A percentile compares a stretch with the other conserved stretches of the same genome.
phyloP scores from a whole-genome alignment of 2,888 invertebrate genomes.

The Hydroisotoma schaefferi region DNA sequence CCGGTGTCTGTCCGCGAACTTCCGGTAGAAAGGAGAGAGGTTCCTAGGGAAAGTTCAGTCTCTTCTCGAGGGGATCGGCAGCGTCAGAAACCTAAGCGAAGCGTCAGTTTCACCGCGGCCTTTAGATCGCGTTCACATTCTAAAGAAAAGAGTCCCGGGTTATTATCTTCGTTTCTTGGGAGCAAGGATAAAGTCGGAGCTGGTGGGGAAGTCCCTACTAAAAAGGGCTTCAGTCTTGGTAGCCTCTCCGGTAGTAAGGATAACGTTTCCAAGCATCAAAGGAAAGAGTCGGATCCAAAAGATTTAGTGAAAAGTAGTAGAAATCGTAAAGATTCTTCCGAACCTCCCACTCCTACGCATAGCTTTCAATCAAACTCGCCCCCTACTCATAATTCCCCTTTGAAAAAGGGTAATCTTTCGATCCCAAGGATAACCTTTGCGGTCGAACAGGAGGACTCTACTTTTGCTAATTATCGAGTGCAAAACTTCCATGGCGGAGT shows the following conservation, averaged over 20 bases:
- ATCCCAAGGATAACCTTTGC: constrained; percentile 35
- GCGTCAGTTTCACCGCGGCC: constrained; percentile 26
- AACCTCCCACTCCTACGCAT: not conserved
- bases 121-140: constrained; percentile 4
- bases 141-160: not conserved
- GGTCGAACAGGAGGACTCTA: constrained; percentile 14
- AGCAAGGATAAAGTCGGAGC: not conserved
- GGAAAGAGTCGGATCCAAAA: too few relatives aligned
- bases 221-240: constrained; percentile 7
- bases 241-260: not conserved
- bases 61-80: constrained; percentile 6
- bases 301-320: too few relatives aligned
- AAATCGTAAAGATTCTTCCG: not conserved
- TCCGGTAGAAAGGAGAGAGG: too few relatives aligned
- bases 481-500: constrained; percentile 15
- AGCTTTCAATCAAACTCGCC: too few relatives aligned
- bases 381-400: not conserved
- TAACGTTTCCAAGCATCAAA: not conserved
- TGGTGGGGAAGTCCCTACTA: not conserved
- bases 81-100: constrained; percentile 27
- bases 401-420: constrained; percentile 29
- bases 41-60: too few relatives aligned
- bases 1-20: too few relatives aligned
- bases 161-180: not conserved
- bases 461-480: constrained; percentile 6